Base-by-base conservation (phyloP, 2,113 vertebrate species). In the Corythaeola cristata region DNA sequence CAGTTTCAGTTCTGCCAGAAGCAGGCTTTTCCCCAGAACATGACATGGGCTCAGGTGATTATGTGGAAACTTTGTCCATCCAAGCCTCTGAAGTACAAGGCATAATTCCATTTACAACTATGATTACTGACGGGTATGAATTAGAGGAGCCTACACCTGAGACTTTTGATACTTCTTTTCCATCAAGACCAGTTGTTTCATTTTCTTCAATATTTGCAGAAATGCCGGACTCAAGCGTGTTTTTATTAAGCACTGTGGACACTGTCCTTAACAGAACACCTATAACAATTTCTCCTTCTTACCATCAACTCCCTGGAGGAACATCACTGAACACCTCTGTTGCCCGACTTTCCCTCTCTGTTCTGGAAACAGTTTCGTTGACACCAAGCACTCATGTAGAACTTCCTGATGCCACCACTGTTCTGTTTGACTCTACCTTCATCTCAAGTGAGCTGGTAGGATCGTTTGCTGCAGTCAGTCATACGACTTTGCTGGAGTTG, bases 1-100 rank as follows among this genome's bases (percentile, higher is more conserved):
- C 96, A 23, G 98, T 98, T 33, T 97, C 98, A 77, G 88, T 94
- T 76, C 97, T 98, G 30, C 96, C 97, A 15, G 97, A 97, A 85
- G 96, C 96, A 44, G 96, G 96, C 77, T 98, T 98, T 85, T 97
- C 98, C 20, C 86, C 97, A 80, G 98, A 99, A 27, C 96, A 97
- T 8, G 98, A 99, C 2, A 95, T 97, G 96, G 99, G 99, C 9
- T 99, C 99, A 18, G 99, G 99, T 0, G 99, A 99, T 89, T 98
- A 99, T 50, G 41, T 97, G 18, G 99, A 99, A 97, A 99, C 99
- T 3, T 96, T 98, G 90, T 98, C 98, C 23, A 85, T 98, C 73
- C 58, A 98, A 72, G 91, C 93, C 33, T 92, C 97, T 30, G 98
- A 98, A 45, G 96, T 84, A 26, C 98, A 97, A 39, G 98, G 97